These are phyloP conservation scores for Adelges cooleyi DNA, from an alignment of 1,140 invertebrate genomes.

Conservation along the genomic window DNA sequence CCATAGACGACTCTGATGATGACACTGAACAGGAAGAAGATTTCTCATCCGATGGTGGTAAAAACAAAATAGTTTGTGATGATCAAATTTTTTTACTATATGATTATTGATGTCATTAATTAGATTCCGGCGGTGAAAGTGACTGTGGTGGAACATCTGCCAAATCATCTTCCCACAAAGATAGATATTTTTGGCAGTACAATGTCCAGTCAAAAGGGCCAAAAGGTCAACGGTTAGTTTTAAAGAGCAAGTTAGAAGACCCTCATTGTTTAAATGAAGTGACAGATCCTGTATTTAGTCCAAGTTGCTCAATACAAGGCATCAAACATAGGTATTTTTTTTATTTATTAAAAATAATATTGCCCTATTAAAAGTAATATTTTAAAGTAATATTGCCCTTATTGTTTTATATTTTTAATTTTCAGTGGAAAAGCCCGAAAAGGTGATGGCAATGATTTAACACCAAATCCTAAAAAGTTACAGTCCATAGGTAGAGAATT, in stretches of 20 bases:
- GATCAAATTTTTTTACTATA: too few relatives aligned
- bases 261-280: conserved; percentile 83
- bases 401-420: too few relatives aligned
- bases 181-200: conserved; percentile 95
- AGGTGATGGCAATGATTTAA: conserved; percentile 95
- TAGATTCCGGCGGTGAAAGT: conserved; percentile 49
- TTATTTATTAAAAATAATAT: not conserved
- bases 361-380: not conserved
- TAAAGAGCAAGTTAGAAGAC: conserved; percentile 72
- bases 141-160: conserved; percentile 35
- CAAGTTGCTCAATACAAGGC: conserved; percentile 73
- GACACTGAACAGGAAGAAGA: conserved; percentile 80
- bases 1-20: conserved; percentile 60
- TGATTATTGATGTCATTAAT: not conserved
- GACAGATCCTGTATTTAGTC: conserved; percentile 86
- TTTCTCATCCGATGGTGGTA: conserved; percentile 66
- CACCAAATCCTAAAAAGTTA: conserved; percentile 85
- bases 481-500: conserved; percentile 83
- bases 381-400: not conserved
- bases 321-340: conserved; percentile 67
- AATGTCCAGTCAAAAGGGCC: conserved; percentile 97
- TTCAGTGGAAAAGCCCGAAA: conserved; percentile 83
- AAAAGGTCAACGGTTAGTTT: conserved; percentile 75
- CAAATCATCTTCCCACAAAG: conserved; percentile 51
- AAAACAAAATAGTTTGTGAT: not conserved